Conservation (phyloP, 2,888 invertebrate genomes). For the Strigamia maritima region DNA sequence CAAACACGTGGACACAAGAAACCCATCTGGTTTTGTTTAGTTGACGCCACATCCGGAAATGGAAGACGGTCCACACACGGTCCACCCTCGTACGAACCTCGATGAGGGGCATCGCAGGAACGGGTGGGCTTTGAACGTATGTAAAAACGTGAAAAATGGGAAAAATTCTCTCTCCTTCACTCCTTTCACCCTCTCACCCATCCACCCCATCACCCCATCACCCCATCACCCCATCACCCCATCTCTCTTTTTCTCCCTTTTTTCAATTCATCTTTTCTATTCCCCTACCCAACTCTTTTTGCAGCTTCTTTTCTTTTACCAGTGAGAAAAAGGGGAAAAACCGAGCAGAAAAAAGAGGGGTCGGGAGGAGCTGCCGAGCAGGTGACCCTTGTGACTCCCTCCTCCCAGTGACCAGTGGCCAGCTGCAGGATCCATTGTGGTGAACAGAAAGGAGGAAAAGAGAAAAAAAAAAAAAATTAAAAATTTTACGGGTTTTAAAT, state of each 20-base stretch:
- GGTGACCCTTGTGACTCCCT: neutral
- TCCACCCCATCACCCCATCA: neutral
- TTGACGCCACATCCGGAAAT: neutral
- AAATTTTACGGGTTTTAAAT: neutral
- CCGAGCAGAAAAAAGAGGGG: neutral
- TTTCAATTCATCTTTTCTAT: slow-evolving; percentile 4
- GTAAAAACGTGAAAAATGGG: neutral
- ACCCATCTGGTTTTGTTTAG: neutral
- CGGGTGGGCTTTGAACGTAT: neutral
- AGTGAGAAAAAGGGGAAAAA: neutral
- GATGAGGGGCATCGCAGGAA: neutral
- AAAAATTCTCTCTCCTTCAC: neutral
- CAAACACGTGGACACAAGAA: slow-evolving; percentile 4
- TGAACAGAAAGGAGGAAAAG: neutral
- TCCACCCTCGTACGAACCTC: neutral
- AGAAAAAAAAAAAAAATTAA: neutral
- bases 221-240: neutral
- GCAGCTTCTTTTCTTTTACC: neutral
- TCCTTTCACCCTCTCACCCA: no score
- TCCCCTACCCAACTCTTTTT: slow-evolving; percentile 4
- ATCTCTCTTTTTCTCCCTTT: neutral
- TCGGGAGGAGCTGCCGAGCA: neutral
- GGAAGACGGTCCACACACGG: neutral
- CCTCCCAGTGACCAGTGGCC: slow-evolving; percentile 4
- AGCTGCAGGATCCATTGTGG: neutral